Base-by-base conservation (phyloP, 30 jellyfish, hydroid and myxozoan genomes). In the Nemopilema nomurai region DNA sequence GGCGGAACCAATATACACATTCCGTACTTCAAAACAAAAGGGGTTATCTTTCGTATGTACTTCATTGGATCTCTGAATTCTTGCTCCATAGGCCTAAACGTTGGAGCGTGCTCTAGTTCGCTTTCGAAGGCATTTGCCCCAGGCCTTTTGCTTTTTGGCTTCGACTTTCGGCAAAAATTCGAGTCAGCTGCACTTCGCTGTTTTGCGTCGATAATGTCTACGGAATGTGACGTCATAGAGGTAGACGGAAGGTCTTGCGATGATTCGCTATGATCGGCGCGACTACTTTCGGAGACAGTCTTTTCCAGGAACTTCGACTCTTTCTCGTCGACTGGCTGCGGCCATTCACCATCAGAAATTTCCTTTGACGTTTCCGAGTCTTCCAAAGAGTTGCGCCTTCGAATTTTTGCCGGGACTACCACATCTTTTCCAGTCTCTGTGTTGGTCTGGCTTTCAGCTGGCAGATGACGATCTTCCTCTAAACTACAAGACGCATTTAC, bases 41-140 rank as follows among this genome's bases (percentile, higher is more conserved):
- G 90, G 26, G 74, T 63, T n/a, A 87, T 87, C 66, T 87, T 87
- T 32, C 74, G 83, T 0, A 87, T 62, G 41, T 76, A 87, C 27
- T 87, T 87, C 77, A 87, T 70, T 8, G 96, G 96, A 52, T 87
- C 91, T 63, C 51, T 87, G 76, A 87, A 87, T 26, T 87, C 96
- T 51, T 87, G 96, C 28, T 87, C 96, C 96, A 87, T 87, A 53
- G 96, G 96, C 28, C 90, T 79, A 51, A 87, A 79, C 8, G 77
- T 80, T 16, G 90, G 96, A 3, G 90, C 96, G 3, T 1, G 25
- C 22, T 70, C 84, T n/a, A 87, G 41, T 20, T 41, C 85, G 21
- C 28, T 33, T 30, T 79, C 96, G 50, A 27, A 87, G 17, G 51
- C 19, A 64, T 67, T 84, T 6, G 67, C 79, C 6, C 74, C 93